Conservation (phyloP, 1,140 invertebrate genomes). For the Nasonia giraulti region DNA sequence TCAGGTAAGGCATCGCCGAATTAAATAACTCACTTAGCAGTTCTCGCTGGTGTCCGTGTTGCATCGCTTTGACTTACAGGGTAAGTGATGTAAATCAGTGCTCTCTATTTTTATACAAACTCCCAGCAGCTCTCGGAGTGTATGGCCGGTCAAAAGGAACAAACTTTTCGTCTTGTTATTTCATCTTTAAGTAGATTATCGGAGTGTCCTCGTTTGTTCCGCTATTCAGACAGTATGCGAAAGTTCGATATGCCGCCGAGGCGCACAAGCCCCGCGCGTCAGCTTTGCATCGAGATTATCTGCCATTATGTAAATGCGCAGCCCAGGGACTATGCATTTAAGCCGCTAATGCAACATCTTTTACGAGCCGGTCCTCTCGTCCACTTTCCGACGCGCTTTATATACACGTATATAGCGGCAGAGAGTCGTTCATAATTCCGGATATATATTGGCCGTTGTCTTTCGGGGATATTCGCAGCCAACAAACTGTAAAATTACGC, state of each 20-base stretch:
- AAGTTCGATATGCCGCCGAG: conserved; percentile 22
- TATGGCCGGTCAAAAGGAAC: neutral
- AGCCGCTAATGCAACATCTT: conserved; percentile 17
- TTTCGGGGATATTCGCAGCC: neutral
- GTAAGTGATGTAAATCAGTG: neutral
- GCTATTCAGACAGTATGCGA: neutral
- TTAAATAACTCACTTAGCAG: neutral
- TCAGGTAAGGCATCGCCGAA: neutral
- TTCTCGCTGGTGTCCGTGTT: neutral
- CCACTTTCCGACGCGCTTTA: neutral
- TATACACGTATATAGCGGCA: neutral
- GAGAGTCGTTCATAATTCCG: conserved; percentile 18
- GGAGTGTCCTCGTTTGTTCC: conserved; percentile 19
- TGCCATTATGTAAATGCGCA: conserved; percentile 31
- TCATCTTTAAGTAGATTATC: conserved; percentile 17
- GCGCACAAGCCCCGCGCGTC: conserved; percentile 9
- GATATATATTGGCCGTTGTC: neutral
- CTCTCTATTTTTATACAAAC: neutral
- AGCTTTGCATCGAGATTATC: conserved; percentile 39
- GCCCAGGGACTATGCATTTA: neutral
- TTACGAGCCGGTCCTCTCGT: neutral
- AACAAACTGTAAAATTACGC: neutral
- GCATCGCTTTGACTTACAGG: neutral
- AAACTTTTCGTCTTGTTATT: conserved; percentile 4
- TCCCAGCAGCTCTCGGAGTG: neutral